Base-by-base conservation (phyloP, 2,888 invertebrate species). In the Sarcophaga variegata region DNA sequence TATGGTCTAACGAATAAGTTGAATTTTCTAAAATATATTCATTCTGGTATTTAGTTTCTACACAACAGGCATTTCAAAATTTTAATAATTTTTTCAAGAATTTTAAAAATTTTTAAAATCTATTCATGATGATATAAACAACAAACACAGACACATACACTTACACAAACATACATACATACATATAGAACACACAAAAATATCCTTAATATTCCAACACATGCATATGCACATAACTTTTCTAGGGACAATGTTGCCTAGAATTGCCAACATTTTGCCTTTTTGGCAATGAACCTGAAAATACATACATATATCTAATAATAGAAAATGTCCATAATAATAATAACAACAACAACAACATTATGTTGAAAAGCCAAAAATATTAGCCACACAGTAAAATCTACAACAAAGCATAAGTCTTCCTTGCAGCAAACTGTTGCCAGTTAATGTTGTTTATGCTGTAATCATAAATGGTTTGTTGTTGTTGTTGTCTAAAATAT, bases 1-100 rank as follows among this genome's bases (percentile, higher is more conserved):
- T 27, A 37, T 27, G 12, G 12, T 27, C 12, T 17, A 54, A 54
- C 54, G 14, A 54, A 54, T 54, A 54, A 10, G 54, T 17, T 14
- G 54, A 37, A 37, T 37, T 37, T 37, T 37, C 37, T 37, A 37
- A 37, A 37, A 37, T 37, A 37, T 37, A 37, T 37, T 10, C 37
- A 8, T 37, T 37, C 37, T 37, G 37, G 37, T 37, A 37, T 37
- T 37, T 10, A 37, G 37, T 37, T 37, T 37, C 54, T 14, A 17
- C 12, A 54, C 17, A 54, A 54, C 17, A 54, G 1, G 14, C 45
- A 62, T 81, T 87, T 82, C 22, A 79, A 74, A 37, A 87, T 88
- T 89, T 87, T 89, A 88, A 90, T 87, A 88, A 81, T 90, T 89
- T 77, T 84, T 47, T 11, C 59, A 83, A 45, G 66, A 77, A 83